Conservation (phyloP, 2,113 vertebrate genomes). For the Psettodes erumei region DNA sequence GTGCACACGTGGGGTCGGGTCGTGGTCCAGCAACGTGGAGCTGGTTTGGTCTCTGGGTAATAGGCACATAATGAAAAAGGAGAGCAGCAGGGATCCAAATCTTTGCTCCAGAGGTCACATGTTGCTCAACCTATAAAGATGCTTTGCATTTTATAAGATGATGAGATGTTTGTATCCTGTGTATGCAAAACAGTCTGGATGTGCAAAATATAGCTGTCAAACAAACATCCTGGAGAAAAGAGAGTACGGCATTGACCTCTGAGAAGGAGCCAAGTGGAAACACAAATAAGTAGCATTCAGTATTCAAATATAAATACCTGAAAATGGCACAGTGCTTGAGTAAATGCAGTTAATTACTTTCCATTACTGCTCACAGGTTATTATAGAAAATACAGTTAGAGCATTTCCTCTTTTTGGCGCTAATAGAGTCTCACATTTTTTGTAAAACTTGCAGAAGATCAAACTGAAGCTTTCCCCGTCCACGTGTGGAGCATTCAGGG, state of each 20-base stretch:
- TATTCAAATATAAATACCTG: neutral
- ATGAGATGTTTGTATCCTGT: no score
- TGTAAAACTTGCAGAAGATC: constrained; percentile 16
- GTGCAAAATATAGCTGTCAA: no score
- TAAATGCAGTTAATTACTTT: neutral
- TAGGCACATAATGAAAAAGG: neutral
- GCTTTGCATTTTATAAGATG: neutral
- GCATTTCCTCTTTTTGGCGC: constrained; percentile 2
- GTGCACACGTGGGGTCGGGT: no score
- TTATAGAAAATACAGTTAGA: neutral
- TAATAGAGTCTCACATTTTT: constrained; percentile 9
- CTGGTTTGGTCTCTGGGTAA: neutral
- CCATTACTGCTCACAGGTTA: neutral
- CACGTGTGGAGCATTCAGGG: constrained; percentile 26
- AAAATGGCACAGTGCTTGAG: neutral
- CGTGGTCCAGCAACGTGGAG: no score
- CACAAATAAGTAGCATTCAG: neutral
- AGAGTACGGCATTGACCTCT: neutral
- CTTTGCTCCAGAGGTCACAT: no score
- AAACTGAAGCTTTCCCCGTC: constrained; percentile 29
- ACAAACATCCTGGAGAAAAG: neutral
- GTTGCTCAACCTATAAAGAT: no score
- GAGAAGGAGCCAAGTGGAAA: neutral
- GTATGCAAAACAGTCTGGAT: no score
- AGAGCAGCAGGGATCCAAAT: no score